These are phyloP conservation scores for Uloborus diversus DNA, from an alignment of 1,140 invertebrate genomes.

Conservation along the genomic window DNA sequence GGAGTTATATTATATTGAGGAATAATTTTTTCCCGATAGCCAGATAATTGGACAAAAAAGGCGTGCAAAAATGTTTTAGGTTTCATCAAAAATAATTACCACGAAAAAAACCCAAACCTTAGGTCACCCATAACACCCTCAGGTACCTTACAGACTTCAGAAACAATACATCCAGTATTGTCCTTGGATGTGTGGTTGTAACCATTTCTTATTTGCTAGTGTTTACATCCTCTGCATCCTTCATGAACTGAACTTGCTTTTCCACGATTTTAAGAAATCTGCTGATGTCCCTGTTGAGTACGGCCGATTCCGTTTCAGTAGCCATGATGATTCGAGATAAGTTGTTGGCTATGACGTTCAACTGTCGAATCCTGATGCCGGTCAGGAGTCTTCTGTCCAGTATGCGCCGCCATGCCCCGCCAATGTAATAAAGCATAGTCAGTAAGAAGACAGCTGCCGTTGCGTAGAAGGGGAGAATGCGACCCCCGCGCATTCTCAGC, in stretches of 20 bases:
- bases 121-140: no score
- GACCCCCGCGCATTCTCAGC: neutral
- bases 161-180: no score
- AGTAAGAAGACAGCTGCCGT: neutral
- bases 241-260: neutral
- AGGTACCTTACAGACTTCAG: no score
- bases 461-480: neutral
- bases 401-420: neutral
- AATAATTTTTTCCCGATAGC: no score
- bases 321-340: conserved; percentile 38
- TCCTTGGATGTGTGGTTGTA: no score
- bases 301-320: conserved; percentile 39
- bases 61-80: no score
- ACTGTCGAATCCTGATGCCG: conserved; percentile 4
- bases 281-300: conserved; percentile 35
- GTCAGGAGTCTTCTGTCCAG: neutral
- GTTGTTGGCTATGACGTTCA: conserved; percentile 34
- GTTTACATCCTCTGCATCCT: no score
- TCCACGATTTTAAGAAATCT: neutral
- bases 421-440: neutral
- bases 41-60: no score
- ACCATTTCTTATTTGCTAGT: no score
- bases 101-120: no score
- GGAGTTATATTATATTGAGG: no score
- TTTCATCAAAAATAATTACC: no score